A percentile compares a stretch with the other conserved stretches of the same genome.
phyloP scores from a whole-genome alignment of 2,797 vertebrate genomes.

The Protosalanx chinensis region DNA sequence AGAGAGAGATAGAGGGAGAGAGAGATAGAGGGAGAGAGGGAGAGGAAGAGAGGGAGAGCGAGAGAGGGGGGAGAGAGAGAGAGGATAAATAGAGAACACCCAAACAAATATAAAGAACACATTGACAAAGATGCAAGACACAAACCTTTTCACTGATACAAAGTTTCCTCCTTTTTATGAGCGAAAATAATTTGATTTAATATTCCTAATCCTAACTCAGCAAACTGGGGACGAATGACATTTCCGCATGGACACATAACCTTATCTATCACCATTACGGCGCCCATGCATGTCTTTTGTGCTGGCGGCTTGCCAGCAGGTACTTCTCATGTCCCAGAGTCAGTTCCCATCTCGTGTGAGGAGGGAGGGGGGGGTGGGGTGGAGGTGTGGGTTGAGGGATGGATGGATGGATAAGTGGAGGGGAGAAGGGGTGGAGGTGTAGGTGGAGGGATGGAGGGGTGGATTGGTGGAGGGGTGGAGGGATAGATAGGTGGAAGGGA shows the following conservation, averaged over 20 bases:
- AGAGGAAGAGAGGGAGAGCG: too few relatives aligned
- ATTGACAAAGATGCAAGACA: neutral
- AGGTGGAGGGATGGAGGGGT: neutral
- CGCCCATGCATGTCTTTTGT: slow-evolving; percentile 39
- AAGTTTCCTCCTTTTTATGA: slow-evolving; percentile 37
- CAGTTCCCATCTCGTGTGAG: slow-evolving; percentile 59
- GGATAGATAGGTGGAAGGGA: neutral
- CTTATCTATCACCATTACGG: slow-evolving; percentile 44
- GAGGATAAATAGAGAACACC: too few relatives aligned
- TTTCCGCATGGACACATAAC: slow-evolving; percentile 23
- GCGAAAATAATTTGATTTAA: slow-evolving; percentile 57
- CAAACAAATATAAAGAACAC: neutral
- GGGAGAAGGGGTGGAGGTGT: slow-evolving; percentile 40
- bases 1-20: too few relatives aligned
- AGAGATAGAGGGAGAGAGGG: too few relatives aligned
- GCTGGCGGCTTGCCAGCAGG: slow-evolving; percentile 40
- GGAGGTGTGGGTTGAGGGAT: neutral
- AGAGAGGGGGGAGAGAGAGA: too few relatives aligned
- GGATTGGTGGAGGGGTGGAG: slow-evolving; percentile 36
- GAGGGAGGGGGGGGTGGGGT: slow-evolving; percentile 43
- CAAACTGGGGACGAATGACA: slow-evolving; percentile 46
- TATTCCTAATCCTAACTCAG: slow-evolving; percentile 55
- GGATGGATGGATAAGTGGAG: neutral
- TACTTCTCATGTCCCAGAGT: slow-evolving; percentile 61
- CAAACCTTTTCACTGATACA: neutral